These are phyloP conservation scores for Crocidura indochinensis DNA, from an alignment of 2,797 vertebrate genomes.

Conservation along the genomic window DNA sequence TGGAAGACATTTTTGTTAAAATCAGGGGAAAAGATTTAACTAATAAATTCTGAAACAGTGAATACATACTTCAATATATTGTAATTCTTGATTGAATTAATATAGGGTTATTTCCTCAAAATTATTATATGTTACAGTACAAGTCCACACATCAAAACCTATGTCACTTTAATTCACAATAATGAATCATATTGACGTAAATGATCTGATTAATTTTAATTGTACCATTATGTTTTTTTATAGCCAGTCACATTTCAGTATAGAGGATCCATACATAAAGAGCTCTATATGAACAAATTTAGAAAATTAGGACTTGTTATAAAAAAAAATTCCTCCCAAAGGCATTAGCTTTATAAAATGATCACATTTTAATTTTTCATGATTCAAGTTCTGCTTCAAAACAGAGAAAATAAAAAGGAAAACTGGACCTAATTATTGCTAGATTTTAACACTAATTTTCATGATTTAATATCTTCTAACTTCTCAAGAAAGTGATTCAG, in stretches of 20 bases:
- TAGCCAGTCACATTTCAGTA: too few relatives aligned
- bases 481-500: constrained; percentile 13
- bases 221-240: neutral
- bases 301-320: neutral
- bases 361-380: neutral
- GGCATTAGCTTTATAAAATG: neutral
- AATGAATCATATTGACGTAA: neutral
- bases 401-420: neutral
- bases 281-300: neutral
- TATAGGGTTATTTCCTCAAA: neutral
- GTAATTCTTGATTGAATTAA: neutral
- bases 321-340: neutral
- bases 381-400: neutral
- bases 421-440: constrained; percentile 14
- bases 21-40: neutral
- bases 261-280: neutral
- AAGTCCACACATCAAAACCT: neutral
- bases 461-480: neutral
- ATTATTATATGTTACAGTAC: neutral
- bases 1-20: neutral
- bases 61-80: neutral
- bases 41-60: neutral
- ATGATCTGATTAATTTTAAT: neutral
- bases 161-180: neutral
- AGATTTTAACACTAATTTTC: constrained; percentile 23